Evolutionary conservation across 2,797 vertebrate genomes (phyloP), one percentile per base, ranked within the genome.

Genomic region (Amblyraja radiata): DNA sequence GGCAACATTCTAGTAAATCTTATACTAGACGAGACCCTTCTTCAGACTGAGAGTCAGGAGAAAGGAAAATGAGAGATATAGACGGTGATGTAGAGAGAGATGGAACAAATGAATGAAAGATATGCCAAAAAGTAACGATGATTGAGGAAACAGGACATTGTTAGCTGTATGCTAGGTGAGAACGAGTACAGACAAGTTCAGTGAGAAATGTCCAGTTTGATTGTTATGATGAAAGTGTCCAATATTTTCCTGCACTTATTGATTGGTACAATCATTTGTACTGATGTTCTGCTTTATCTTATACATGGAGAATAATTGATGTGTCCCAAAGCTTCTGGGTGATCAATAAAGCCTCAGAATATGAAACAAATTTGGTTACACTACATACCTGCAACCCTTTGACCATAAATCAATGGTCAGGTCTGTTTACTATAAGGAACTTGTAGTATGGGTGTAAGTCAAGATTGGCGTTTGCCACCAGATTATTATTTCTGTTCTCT

Each of bases 401-500:
- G 61, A n/a, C 88, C 11, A 65, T 88, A 16, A 68, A 68, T 6
- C 46, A 5, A 54, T 54, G 46, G 46, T 6, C 46, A 54, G 46
- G 46, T 54, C 46, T 54, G 46, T 54, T 54, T 54, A 6, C 46
- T 6, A 54, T 54, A 54, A 54, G 46, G 46, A 54, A 54, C 46
- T 54, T 54, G 71, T 91, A 46, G 23, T 21, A 71, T 73, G 11
- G 14, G 71, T 16, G 1, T 54, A 92, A 28, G 23, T 39, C 90
- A 73, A 92, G 36, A 76, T 39, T 21, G 46, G 25, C 46, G 16
- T 76, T 92, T 92, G 36, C 14, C 39, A 74, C 71, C 39, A 58
- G 39, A 46, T 92, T 28, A 76, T 73, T 76, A 92, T 46, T 92
- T 92, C 16, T 88, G n/a, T 68, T 68, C 25, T 76, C 73, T 71